Evolutionary conservation across 2,113 vertebrate genomes (phyloP), one percentile per base, ranked within the genome.

Genomic region (Oncorhynchus gorbuscha): DNA sequence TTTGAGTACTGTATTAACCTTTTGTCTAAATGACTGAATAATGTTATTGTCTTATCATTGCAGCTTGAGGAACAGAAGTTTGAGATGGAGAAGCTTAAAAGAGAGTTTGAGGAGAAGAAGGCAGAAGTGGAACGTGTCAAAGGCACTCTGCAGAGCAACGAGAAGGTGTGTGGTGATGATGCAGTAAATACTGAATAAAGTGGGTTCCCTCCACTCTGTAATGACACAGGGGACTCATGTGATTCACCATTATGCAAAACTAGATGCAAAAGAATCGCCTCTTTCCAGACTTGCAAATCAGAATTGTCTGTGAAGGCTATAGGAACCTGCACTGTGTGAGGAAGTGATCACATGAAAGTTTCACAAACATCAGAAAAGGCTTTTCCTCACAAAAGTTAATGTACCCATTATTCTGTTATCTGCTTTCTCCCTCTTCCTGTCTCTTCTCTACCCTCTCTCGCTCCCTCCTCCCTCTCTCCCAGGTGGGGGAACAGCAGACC

Each of bases 31-130:
- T 13, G 13, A 67, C 14, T 28, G 26, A 22, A 24, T 20, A 22
- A 24, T 20, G 67, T 71, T 45, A 12, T 45, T 45, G 39, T 73
- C 2, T 3, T 70, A 9, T 64, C 18, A 1, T 24, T 89, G 35
- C 76, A 99, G 98, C 58, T 99, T 82, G 97, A 99, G 73, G 97
- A 99, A 76, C 96, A 99, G 90, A 97, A 90, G 3, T 85, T 97
- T 91, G 96, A 96, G 89, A 84, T 97, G 86, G 96, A 99, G 76
- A 94, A 90, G 84, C 88, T 98, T 85, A 93, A 79, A 87, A 89
- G 93, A 79, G 95, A 96, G 73, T 84, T 98, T 86, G 93, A 95
- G 0, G 92, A 94, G 68, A 95, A 94, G 75, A 87, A 88, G 8
- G 89, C 94, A 0, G 97, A 97, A 85, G 86, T 98, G 83, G 89